Conservation (phyloP, 1,140 invertebrate genomes). For the Procambarus clarkii region DNA sequence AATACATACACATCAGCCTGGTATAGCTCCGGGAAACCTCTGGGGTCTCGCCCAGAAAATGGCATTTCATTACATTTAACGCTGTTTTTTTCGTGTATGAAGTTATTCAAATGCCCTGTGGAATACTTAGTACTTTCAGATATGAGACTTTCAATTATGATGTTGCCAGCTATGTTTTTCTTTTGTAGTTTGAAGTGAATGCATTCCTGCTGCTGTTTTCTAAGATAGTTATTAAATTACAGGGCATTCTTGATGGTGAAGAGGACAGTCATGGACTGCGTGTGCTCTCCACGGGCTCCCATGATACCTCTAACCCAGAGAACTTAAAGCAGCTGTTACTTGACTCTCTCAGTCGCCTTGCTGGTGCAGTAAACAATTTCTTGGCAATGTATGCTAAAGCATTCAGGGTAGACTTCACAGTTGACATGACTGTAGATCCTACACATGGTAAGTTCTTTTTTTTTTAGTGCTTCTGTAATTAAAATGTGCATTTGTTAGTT, state of each 20-base stretch:
- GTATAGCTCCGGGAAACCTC: no score
- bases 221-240: neutral
- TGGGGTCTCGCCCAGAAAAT: no score
- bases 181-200: no score
- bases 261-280: slow-evolving; percentile 44
- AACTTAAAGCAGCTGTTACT: slow-evolving; percentile 65
- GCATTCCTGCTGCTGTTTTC: no score
- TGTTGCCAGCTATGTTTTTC: no score
- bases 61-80: no score
- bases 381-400: slow-evolving; percentile 88
- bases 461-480: neutral
- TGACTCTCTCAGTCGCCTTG: slow-evolving; percentile 80
- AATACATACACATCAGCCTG: no score
- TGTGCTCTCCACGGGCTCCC: slow-evolving; percentile 56
- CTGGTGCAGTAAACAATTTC: slow-evolving; percentile 84
- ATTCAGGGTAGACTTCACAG: slow-evolving; percentile 89
- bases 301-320: slow-evolving; percentile 48
- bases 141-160: no score
- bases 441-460: slow-evolving; percentile 42
- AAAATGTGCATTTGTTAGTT: no score
- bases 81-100: no score
- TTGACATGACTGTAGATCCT: slow-evolving; percentile 73
- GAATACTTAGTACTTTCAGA: no score
- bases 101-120: no score
- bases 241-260: slow-evolving; percentile 71